Evolutionary conservation across 2,113 vertebrate species (phyloP).

Genomic region (Sylvietta virens): DNA sequence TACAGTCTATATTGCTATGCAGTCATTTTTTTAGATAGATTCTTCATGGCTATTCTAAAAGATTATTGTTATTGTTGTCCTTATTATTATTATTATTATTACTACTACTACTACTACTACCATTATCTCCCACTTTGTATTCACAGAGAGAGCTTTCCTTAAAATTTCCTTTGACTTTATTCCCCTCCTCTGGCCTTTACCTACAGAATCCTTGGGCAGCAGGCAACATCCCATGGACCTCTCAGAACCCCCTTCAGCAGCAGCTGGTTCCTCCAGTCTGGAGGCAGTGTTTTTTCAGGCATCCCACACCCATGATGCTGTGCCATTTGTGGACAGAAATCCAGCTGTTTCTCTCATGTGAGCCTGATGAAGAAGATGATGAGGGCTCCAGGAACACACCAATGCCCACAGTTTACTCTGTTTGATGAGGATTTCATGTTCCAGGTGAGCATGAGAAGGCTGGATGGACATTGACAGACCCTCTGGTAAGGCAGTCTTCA

Average conservation of each 20-base stretch:
- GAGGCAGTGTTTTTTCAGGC: background rate
- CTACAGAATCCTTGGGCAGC: background rate
- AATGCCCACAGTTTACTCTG: background rate
- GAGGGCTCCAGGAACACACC: background rate
- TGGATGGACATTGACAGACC: background rate
- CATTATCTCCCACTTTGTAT: background rate
- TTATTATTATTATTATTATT: too few species aligned
- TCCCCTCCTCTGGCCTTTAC: background rate
- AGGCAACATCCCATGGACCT: background rate
- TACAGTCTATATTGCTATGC: background rate
- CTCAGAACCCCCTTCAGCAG: background rate
- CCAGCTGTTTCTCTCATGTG: background rate
- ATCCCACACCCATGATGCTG: background rate
- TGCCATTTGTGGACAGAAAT: background rate
- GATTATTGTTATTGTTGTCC: background rate
- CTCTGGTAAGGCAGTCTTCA: background rate
- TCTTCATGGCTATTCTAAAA: background rate
- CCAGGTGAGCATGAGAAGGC: rapidly evolving
- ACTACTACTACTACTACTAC: too few species aligned
- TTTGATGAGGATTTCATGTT: background rate
- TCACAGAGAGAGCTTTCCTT: background rate
- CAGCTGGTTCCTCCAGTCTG: background rate
- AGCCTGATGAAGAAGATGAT: background rate
- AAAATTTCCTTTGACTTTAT: background rate
- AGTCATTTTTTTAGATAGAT: background rate